phyloP scores from a whole-genome alignment of 2,113 vertebrate species.

The Setophaga petechia region DNA sequence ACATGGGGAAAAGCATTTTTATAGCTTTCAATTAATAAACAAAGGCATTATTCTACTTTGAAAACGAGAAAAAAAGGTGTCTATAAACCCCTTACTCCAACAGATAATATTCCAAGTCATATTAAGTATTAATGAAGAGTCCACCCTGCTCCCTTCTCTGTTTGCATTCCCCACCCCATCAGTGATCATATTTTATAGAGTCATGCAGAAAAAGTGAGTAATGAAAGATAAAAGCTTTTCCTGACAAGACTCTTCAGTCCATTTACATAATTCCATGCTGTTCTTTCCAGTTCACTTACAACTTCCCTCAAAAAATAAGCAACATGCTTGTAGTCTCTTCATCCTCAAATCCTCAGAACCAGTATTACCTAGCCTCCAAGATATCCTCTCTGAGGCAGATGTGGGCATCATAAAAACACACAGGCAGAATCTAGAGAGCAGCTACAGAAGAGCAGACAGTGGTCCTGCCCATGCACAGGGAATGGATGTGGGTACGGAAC shows the following conservation, averaged over 20 bases:
- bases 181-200: background rate
- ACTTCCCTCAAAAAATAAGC: background rate
- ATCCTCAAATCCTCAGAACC: background rate
- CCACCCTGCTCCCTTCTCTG: background rate
- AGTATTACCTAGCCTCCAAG: background rate
- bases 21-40: constrained; percentile 13
- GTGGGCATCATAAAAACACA: background rate
- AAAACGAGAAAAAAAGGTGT: background rate
- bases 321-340: background rate
- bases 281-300: background rate
- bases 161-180: background rate
- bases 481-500: fast-evolving
- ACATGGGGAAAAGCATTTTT: background rate
- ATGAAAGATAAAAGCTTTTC: constrained; percentile 15
- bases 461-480: background rate
- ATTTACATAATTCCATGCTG: background rate
- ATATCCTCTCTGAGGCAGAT: background rate
- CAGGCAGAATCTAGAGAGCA: background rate
- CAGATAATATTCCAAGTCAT: background rate
- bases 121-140: background rate
- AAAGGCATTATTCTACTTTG: background rate
- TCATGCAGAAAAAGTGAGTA: background rate
- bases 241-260: background rate
- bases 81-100: background rate
- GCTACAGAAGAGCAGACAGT: background rate